Evolutionary conservation across 2,797 vertebrate genomes (phyloP).

Genomic region (Sebastes alutus): DNA sequence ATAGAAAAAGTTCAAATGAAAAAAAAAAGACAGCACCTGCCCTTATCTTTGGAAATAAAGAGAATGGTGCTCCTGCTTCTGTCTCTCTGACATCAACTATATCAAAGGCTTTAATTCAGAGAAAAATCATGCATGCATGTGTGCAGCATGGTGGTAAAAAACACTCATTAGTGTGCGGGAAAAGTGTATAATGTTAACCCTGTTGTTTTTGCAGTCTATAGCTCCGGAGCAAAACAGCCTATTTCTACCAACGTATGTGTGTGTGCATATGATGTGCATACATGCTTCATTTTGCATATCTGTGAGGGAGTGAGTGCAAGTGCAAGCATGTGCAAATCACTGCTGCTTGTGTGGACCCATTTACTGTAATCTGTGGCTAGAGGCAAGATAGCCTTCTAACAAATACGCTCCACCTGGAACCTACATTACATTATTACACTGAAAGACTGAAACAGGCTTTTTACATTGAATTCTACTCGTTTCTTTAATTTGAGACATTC

Average conservation of each 20-base stretch:
- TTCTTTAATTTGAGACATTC: not conserved
- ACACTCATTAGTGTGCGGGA: not conserved
- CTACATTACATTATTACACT: not conserved
- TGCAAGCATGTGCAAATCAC: slow-evolving; percentile 32
- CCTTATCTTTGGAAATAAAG: not conserved
- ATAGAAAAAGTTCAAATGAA: not conserved
- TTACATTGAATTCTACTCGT: not conserved
- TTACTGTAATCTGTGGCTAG: slow-evolving; percentile 35
- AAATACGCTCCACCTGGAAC: not conserved
- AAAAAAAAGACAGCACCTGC: not conserved
- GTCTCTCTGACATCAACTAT: not conserved
- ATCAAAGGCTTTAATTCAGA: not conserved
- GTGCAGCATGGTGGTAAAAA: not conserved
- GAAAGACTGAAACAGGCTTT: not conserved
- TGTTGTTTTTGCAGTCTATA: slow-evolving; percentile 5
- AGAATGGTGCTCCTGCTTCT: not conserved
- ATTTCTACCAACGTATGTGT: not conserved
- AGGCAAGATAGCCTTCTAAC: slow-evolving; percentile 29
- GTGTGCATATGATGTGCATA: not conserved
- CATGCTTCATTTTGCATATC: not conserved
- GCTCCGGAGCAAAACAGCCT: not conserved
- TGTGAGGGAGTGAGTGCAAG: slow-evolving; percentile 17
- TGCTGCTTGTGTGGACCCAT: slow-evolving; percentile 38
- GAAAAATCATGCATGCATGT: not conserved
- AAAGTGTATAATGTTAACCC: not conserved